Evolutionary conservation across 2,888 invertebrate species (phyloP).

Genomic region (Villa cingulata): DNA sequence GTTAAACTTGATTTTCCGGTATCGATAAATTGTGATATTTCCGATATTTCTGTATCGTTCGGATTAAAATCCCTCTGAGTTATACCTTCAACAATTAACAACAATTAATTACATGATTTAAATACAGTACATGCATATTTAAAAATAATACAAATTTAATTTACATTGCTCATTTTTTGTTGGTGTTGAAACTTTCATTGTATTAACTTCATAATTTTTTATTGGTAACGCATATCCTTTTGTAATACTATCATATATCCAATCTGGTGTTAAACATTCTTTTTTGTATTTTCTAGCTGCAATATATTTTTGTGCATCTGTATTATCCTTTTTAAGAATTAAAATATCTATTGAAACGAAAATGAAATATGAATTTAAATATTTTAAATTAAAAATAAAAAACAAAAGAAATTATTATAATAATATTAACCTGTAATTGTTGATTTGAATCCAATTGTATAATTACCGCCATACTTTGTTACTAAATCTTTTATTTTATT

Average conservation of each 20-base stretch:
- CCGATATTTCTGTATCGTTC: constrained; percentile 27
- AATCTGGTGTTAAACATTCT: constrained; percentile 55
- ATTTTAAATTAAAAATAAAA: not conserved
- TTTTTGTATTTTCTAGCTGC: constrained; percentile 33
- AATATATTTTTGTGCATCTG: constrained; percentile 29
- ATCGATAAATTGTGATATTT: constrained; percentile 20
- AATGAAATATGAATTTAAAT: not conserved
- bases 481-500: constrained; percentile 52
- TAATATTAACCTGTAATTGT: constrained; percentile 8
- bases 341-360: constrained; percentile 29
- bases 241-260: constrained; percentile 66
- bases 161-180: constrained; percentile 35
- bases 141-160: too few relatives aligned
- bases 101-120: too few relatives aligned
- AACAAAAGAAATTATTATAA: not conserved
- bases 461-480: constrained; percentile 56
- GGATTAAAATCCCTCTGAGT: constrained; percentile 29
- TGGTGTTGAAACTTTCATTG: constrained; percentile 57
- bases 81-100: not conserved
- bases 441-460: constrained; percentile 36
- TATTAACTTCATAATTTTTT: constrained; percentile 43
- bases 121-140: too few relatives aligned
- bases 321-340: constrained; percentile 28
- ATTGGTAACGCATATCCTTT: constrained; percentile 55
- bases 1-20: not conserved